phyloP scores from a whole-genome alignment of 2,113 vertebrate species.

The Otis tarda region DNA sequence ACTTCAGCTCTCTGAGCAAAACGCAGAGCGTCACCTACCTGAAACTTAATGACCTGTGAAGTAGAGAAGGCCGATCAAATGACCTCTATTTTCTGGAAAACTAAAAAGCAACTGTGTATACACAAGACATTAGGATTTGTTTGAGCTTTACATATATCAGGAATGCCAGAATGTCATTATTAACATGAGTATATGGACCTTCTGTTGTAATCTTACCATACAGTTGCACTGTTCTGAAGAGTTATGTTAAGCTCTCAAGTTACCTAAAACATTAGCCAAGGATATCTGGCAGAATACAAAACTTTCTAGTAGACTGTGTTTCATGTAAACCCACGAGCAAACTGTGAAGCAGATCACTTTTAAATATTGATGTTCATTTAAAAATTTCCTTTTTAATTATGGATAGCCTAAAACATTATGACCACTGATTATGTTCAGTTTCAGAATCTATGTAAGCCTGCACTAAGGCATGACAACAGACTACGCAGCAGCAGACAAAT shows the following conservation, averaged over 20 bases:
- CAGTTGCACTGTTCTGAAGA: neutral
- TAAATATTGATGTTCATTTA: neutral
- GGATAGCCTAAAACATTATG: neutral
- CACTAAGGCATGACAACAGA: neutral
- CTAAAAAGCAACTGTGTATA: neutral
- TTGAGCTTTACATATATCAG: neutral
- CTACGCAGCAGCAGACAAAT: neutral
- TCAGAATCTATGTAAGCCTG: neutral
- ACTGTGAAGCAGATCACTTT: neutral
- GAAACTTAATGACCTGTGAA: slow-evolving; percentile 35
- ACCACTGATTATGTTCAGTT: neutral
- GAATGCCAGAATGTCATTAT: neutral
- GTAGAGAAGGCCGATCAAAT: neutral
- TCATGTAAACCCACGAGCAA: neutral
- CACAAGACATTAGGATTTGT: neutral
- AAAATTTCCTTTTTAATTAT: neutral
- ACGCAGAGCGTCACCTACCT: neutral
- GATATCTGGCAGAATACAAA: neutral
- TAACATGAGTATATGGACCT: neutral
- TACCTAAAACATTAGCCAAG: neutral
- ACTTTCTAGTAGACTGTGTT: neutral
- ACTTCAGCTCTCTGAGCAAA: neutral
- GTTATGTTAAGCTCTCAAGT: neutral
- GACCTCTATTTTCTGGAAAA: neutral
- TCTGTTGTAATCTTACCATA: neutral